A percentile compares a stretch with the other conserved stretches of the same genome.
Conservation (phyloP, 2,797 vertebrate genomes). For the Myiotriccus ornatus region DNA sequence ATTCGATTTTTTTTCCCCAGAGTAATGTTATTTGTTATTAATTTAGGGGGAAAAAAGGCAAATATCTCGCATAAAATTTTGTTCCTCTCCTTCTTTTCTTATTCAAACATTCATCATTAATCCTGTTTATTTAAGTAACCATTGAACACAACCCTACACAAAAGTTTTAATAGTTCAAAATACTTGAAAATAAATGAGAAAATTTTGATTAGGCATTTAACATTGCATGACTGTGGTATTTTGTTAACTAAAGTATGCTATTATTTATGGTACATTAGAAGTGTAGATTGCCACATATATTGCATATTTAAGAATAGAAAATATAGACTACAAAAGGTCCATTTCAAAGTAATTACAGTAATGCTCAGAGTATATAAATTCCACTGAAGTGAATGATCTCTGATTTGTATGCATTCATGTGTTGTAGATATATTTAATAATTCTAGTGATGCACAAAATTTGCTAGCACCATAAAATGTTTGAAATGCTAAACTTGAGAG, state of each 20-base stretch:
- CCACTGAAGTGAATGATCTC: neutral
- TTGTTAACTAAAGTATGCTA: neutral
- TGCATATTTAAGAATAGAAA: neutral
- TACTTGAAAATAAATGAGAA: neutral
- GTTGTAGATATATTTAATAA: neutral
- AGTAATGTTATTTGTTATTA: accelerated
- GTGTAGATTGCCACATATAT: neutral
- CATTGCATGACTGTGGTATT: neutral
- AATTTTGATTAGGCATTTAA: neutral
- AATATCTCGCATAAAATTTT: neutral
- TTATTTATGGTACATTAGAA: neutral
- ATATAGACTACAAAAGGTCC: neutral
- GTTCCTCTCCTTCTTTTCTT: neutral
- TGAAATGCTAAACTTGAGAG: neutral
- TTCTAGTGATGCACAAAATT: neutral
- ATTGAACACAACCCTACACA: neutral
- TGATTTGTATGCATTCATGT: neutral
- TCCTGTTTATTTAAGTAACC: neutral
- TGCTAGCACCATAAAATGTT: neutral
- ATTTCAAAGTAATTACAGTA: neutral
- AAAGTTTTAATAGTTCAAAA: neutral
- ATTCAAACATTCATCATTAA: neutral
- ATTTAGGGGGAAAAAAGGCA: neutral
- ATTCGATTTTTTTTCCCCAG: neutral
- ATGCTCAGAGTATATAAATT: neutral